Evolutionary conservation across 2,113 vertebrate species (phyloP), one percentile per base, ranked within the genome.

Genomic region (Cheilinus undulatus): DNA sequence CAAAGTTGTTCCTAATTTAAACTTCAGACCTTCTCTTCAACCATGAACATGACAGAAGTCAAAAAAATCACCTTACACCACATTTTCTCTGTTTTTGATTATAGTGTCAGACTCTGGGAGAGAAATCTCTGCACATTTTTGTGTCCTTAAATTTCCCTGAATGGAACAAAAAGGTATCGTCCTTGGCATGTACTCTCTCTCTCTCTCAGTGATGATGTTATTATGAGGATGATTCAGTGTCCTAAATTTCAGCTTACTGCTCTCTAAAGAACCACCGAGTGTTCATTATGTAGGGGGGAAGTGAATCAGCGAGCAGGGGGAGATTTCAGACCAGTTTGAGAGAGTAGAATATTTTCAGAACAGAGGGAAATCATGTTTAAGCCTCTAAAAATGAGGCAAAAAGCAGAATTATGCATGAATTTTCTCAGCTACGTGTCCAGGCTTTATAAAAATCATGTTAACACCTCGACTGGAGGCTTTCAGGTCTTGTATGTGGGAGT

Each of bases 401-500:
- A 68, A 30, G 10, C 34, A 20, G 20, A 60, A 43, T 17, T n/a
- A 20, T 57, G 34, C 36, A 32, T 51, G 23, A 34, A 19, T 13
- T 36, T 60, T 14, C 23, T 9, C 10, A n/a, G 17, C 1, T n/a
- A 45, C 3, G 13, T 28, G 12, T 45, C 50, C n/a, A 1, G 17
- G 13, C 40, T 70, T 61, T 51, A 9, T 32, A 32, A 58, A 48
- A 6, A 42, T 66, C 57, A 45, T 26, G 28, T 40, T 60, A 23
- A 42, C 50, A 36, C 76, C 34, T 75, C 67, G 34, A 28, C 36
- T 57, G 58, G 57, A 76, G 51, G 51, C 38, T 69, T 53, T 53
- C 17, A 3, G 27, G 48, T 65, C 53, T 61, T 1, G 0, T 13
- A 12, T 53, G 57, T 68, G 69, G 65, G 71, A 40, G 50, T 51